Conservation (phyloP, 2,113 vertebrate genomes). For the Numida meleagris region DNA sequence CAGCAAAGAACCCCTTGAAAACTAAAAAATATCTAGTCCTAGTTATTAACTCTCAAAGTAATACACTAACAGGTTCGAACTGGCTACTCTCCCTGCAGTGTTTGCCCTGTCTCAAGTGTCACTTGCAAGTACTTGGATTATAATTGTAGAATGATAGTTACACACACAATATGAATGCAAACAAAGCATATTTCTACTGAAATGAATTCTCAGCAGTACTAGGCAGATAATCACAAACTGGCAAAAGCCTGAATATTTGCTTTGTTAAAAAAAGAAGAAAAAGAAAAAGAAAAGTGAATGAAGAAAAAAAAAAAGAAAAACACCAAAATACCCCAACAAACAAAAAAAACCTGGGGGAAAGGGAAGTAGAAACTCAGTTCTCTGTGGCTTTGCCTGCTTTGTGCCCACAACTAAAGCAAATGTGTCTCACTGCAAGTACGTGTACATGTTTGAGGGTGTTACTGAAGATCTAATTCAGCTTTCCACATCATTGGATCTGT, state of each 20-base stretch:
- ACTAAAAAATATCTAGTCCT: not conserved
- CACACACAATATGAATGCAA: slow-evolving; percentile 8
- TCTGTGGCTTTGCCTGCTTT: not conserved
- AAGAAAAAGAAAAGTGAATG: no score
- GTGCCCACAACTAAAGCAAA: not conserved
- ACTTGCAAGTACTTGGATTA: slow-evolving; percentile 7
- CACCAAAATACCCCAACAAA: no score
- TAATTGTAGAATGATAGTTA: slow-evolving; percentile 20
- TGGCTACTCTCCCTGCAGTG: not conserved
- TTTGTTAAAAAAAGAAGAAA: not conserved
- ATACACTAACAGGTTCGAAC: not conserved
- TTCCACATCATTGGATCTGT: slow-evolving; percentile 29
- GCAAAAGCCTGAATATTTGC: not conserved
- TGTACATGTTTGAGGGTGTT: not conserved
- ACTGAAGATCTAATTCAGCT: slow-evolving; percentile 40
- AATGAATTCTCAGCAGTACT: slow-evolving; percentile 5
- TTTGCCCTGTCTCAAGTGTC: slow-evolving; percentile 15
- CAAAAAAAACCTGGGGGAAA: not conserved
- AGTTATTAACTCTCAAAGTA: not conserved
- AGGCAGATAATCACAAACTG: not conserved
- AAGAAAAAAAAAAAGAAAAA: not conserved
- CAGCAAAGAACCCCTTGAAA: not conserved
- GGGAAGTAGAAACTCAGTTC: not conserved
- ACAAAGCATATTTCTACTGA: not conserved
- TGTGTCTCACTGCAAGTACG: not conserved